phyloP scores from a whole-genome alignment of 2,113 vertebrate species.

The Catharus fuscescens region DNA sequence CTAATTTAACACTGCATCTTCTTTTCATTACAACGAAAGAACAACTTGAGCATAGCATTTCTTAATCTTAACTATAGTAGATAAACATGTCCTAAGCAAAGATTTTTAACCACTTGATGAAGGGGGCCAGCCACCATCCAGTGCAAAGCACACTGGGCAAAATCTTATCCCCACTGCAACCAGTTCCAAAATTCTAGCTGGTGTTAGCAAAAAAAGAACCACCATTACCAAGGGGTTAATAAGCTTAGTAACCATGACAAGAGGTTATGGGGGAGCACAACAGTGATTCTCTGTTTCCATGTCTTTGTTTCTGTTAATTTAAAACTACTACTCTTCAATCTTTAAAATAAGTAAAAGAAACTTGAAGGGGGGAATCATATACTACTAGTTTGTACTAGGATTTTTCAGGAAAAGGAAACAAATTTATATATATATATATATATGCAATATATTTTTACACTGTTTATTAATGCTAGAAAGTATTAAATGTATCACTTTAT shows the following conservation, averaged over 20 bases:
- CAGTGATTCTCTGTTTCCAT: constrained; percentile 27
- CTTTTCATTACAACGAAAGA: not conserved
- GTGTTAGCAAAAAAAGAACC: not conserved
- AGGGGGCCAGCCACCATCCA: constrained; percentile 9
- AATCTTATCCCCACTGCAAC: constrained; percentile 3
- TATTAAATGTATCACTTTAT: constrained; percentile 67
- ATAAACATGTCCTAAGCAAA: not conserved
- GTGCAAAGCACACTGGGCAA: not conserved
- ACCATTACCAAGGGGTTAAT: constrained; percentile 1
- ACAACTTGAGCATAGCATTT: constrained; percentile 4
- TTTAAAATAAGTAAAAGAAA: constrained; percentile 67
- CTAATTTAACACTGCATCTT: constrained; percentile 34
- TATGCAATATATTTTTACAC: constrained; percentile 80
- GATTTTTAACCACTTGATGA: constrained; percentile 8
- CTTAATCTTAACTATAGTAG: not conserved
- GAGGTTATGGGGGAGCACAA: not conserved
- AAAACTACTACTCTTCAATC: constrained; percentile 60
- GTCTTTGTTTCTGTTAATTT: constrained; percentile 58
- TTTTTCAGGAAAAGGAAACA: constrained; percentile 77
- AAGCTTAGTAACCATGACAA: not conserved
- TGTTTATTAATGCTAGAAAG: constrained; percentile 70
- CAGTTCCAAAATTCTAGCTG: constrained; percentile 26
- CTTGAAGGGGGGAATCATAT: constrained; percentile 73
- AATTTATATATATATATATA: constrained; percentile 69
- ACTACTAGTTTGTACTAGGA: constrained; percentile 73